Evolutionary conservation across 2,888 invertebrate genomes (phyloP).

Genomic region (Athalia rosae): DNA sequence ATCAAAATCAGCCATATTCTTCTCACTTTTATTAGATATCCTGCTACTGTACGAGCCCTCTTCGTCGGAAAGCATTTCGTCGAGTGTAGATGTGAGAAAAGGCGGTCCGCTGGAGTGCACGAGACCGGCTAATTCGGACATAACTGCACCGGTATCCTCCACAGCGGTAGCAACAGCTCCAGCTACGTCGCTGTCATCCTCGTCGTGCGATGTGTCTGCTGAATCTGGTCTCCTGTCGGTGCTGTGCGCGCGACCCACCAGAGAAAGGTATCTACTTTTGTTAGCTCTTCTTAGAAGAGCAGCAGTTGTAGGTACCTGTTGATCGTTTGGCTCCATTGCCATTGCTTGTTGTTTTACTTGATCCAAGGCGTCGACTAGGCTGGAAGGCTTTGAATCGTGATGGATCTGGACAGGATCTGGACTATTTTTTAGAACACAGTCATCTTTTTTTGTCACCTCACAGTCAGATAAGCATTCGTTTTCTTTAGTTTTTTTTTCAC

Average conservation of each 20-base stretch:
- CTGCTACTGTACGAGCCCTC: constrained; percentile 93
- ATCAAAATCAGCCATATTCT: constrained; percentile 96
- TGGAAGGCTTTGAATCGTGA: constrained; percentile 25
- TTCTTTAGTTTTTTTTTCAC: constrained; percentile 4
- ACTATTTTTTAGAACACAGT: constrained; percentile 5
- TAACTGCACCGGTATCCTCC: constrained; percentile 70
- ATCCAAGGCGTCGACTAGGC: constrained; percentile 63
- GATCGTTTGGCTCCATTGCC: constrained; percentile 64
- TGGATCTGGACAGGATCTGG: not conserved
- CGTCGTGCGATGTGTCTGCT: constrained; percentile 69
- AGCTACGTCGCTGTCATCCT: constrained; percentile 66
- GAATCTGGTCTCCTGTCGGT: constrained; percentile 64
- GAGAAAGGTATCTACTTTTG: constrained; percentile 63
- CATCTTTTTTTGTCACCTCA: constrained; percentile 15
- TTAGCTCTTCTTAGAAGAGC: constrained; percentile 59
- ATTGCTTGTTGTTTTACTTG: constrained; percentile 67
- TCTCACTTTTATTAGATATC: constrained; percentile 94
- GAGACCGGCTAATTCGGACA: constrained; percentile 73
- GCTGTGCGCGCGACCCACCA: constrained; percentile 56
- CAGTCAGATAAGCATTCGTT: not conserved
- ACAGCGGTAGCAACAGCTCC: constrained; percentile 63
- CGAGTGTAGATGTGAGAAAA: constrained; percentile 67
- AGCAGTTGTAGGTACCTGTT: constrained; percentile 64
- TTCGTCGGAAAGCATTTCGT: constrained; percentile 70
- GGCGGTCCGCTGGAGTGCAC: constrained; percentile 70